Evolutionary conservation across 1,140 invertebrate species (phyloP), one percentile per base, ranked within the genome.

Genomic region (Glossosoma conforme): DNA sequence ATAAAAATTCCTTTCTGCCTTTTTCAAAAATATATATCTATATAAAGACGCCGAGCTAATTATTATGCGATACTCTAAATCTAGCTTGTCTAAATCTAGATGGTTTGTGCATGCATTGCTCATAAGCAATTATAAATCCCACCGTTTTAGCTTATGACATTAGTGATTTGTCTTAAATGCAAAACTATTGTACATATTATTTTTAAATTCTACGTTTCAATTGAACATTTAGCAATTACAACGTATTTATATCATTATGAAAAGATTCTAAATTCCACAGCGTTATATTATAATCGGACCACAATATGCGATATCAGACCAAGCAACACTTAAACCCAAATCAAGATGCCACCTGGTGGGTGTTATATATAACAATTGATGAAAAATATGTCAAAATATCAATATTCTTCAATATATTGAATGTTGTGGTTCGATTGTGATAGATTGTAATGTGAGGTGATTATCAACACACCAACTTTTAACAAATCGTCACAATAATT

Each of bases 101-200:
- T 13, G 17, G 24, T 33, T 21, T 43, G 51, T 33, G 55, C 46
- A 46, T 58, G 50, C 49, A 46, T 54, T 54, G 56, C 56, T 58
- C 56, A 54, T 54, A 54, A 58, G 56, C 56, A 58, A 46, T 49
- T 32, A 51, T 47, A 52, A 44, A 58, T 58, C 56, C 56, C 56
- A 58, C 56, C 56, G 56, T 58, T 58, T n/a, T n/a, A 58, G 56
- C 56, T 54, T 58, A 58, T 58, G 52, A 44, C 52, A 46, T 52
- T 58, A 58, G 52, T 45, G 37, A 36, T 40, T 53, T 44, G 44
- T 47, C 33, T 53, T 32, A 28, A 52, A 45, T 53, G 32, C 15
- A 50, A 41, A 52, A 30, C 32, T 17, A 45, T 53, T 50, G 50
- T 57, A 57, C 40, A 53, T 52, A 57, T 42, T 49, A 47, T 38